phyloP scores from a whole-genome alignment of 2,888 invertebrate genomes.

The Pherbina coryleti region DNA sequence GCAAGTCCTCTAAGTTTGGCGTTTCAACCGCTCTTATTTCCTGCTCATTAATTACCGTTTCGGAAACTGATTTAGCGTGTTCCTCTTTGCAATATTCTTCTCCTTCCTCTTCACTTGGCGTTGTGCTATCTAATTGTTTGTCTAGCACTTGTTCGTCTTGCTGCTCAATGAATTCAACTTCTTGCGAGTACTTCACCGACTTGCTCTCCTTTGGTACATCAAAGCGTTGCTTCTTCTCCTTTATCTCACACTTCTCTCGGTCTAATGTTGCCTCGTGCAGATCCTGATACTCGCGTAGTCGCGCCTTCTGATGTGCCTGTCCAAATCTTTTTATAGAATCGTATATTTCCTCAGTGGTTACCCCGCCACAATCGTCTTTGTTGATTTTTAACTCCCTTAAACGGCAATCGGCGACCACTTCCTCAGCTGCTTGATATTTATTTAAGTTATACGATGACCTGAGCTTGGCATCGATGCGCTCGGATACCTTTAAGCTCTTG shows the following conservation, averaged over 20 bases:
- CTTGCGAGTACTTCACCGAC: conserved; percentile 18
- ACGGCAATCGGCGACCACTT: conserved; percentile 10
- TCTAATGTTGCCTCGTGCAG: conserved; percentile 40
- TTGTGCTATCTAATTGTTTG: background rate
- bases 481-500: conserved; percentile 78
- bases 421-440: conserved; percentile 53
- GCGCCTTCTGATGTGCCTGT: conserved; percentile 64
- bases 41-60: background rate
- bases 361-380: conserved; percentile 39
- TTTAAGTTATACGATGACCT: conserved; percentile 69
- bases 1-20: conserved; percentile 20
- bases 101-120: background rate
- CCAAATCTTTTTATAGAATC: conserved; percentile 68
- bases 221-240: conserved; percentile 1
- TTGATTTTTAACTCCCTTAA: conserved; percentile 12
- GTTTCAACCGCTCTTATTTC: background rate
- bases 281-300: conserved; percentile 60
- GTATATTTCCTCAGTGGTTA: conserved; percentile 61
- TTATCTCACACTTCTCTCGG: conserved; percentile 34
- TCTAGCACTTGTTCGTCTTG: conserved; percentile 19
- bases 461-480: conserved; percentile 79
- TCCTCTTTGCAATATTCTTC: background rate
- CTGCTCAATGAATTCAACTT: conserved; percentile 11
- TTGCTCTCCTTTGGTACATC: conserved; percentile 33
- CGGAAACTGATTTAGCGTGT: background rate